These are phyloP conservation scores for Tauraco hartlaubi DNA, from an alignment of 2,797 vertebrate genomes.

Conservation along the genomic window DNA sequence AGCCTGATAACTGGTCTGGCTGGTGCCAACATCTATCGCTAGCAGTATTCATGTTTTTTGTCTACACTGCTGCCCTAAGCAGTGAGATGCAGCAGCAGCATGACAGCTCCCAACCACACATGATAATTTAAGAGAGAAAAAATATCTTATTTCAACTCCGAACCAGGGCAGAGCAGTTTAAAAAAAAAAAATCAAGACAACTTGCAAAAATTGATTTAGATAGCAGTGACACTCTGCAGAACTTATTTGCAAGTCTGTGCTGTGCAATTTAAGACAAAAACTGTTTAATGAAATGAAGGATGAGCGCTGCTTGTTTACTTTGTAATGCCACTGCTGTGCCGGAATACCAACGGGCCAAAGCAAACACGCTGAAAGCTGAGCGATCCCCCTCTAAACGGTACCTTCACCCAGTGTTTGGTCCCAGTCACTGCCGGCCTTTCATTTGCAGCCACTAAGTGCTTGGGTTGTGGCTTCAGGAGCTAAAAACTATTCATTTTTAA, in stretches of 20 bases:
- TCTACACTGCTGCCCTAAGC: slow-evolving; percentile 57
- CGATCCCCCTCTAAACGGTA: not conserved
- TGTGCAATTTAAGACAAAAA: slow-evolving; percentile 31
- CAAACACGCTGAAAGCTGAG: not conserved
- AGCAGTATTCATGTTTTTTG: slow-evolving; percentile 37
- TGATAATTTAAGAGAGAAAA: slow-evolving; percentile 31
- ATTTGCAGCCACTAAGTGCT: not conserved
- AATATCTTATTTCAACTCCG: slow-evolving; percentile 17
- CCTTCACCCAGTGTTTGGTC: not conserved
- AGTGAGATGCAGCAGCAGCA: slow-evolving; percentile 52
- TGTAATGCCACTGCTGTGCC: not conserved
- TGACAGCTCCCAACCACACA: slow-evolving; percentile 56
- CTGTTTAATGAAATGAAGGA: slow-evolving; percentile 18
- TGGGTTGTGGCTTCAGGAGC: not conserved
- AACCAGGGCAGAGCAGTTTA: slow-evolving; percentile 3
- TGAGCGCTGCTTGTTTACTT: slow-evolving; percentile 18
- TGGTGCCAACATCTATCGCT: slow-evolving; percentile 41
- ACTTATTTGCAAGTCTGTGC: slow-evolving; percentile 59
- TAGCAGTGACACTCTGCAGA: slow-evolving; percentile 43
- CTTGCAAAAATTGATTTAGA: slow-evolving; percentile 49
- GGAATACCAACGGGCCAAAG: not conserved
- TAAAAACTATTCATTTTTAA: not conserved
- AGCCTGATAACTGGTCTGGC: slow-evolving; percentile 46
- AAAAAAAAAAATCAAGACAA: slow-evolving; percentile 17
- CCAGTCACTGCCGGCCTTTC: not conserved